A percentile compares a stretch with the other conserved stretches of the same genome.
phyloP scores from a whole-genome alignment of 2,888 invertebrate genomes.

The Netelia fuscicornis region DNA sequence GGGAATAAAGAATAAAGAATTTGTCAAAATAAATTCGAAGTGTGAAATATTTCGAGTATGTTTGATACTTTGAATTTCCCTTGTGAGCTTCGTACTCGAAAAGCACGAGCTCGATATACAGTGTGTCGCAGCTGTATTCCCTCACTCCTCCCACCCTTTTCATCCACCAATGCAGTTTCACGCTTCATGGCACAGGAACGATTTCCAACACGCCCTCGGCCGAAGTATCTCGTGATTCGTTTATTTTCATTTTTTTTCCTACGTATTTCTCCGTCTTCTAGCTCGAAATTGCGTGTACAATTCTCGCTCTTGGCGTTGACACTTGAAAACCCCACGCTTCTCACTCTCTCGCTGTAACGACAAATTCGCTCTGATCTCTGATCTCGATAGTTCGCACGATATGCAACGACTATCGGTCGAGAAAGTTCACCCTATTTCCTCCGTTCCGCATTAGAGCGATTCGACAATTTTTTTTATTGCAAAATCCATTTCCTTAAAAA shows the following conservation, averaged over 20 bases:
- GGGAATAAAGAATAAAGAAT: too few relatives aligned
- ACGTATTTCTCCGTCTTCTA: constrained; percentile 18
- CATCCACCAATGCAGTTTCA: constrained; percentile 38
- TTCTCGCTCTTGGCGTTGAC: constrained; percentile 17
- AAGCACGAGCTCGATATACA: constrained; percentile 34
- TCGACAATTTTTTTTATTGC: too few relatives aligned
- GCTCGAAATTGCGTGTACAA: constrained; percentile 9
- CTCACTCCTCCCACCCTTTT: constrained; percentile 11
- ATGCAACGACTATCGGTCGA: neutral
- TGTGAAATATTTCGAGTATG: too few relatives aligned
- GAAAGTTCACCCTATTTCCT: neutral
- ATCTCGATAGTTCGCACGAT: neutral
- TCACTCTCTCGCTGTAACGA: constrained; percentile 10
- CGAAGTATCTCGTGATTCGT: constrained; percentile 15
- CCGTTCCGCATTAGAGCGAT: neutral
- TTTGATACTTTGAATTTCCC: too few relatives aligned
- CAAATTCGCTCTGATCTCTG: constrained; percentile 19
- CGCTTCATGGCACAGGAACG: constrained; percentile 56
- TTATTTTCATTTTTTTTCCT: constrained; percentile 13
- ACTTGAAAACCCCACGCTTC: constrained; percentile 5
- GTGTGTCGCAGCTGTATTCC: constrained; percentile 10
- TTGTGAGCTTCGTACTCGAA: constrained; percentile 15
- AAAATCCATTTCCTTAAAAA: too few relatives aligned
- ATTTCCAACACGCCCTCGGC: constrained; percentile 49
- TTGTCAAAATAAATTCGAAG: too few relatives aligned